These are phyloP conservation scores for Danio kyathit DNA, from an alignment of 2,797 vertebrate genomes.

Conservation along the genomic window DNA sequence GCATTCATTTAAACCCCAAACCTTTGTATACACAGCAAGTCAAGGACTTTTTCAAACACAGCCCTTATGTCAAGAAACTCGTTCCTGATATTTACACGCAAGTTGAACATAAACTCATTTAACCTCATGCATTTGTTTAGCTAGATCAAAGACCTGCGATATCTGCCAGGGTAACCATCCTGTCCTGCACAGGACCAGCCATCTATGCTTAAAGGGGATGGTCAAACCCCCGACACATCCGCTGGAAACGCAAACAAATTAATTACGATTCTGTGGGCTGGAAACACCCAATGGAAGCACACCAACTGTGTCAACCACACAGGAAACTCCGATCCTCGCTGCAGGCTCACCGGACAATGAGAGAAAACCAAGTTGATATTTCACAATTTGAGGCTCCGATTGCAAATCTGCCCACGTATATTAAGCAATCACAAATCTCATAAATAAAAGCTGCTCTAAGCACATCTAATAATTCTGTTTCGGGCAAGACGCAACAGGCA, in stretches of 20 bases:
- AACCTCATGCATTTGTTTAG: not conserved
- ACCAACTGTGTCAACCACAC: constrained; percentile 50
- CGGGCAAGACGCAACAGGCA: not conserved
- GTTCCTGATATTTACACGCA: not conserved
- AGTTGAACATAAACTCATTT: not conserved
- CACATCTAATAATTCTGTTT: not conserved
- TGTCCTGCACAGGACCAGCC: constrained; percentile 51
- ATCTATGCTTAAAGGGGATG: constrained; percentile 51
- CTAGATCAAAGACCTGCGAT: constrained; percentile 29
- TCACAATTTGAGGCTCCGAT: constrained; percentile 25
- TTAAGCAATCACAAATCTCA: constrained; percentile 39
- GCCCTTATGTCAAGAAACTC: not conserved
- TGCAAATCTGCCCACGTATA: constrained; percentile 26
- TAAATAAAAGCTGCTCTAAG: not conserved
- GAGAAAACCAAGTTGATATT: constrained; percentile 22
- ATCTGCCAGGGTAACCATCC: constrained; percentile 54
- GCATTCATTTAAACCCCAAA: no score
- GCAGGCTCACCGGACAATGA: not conserved
- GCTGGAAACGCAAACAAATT: constrained; percentile 69
- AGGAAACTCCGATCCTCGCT: constrained; percentile 43
- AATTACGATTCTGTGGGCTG: constrained; percentile 61
- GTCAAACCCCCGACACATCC: constrained; percentile 63
- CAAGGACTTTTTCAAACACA: not conserved
- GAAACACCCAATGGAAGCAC: constrained; percentile 58
- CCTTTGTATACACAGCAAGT: no score